Evolutionary conservation across 1,140 invertebrate species (phyloP).

Genomic region (Bilobella aurantiaca): DNA sequence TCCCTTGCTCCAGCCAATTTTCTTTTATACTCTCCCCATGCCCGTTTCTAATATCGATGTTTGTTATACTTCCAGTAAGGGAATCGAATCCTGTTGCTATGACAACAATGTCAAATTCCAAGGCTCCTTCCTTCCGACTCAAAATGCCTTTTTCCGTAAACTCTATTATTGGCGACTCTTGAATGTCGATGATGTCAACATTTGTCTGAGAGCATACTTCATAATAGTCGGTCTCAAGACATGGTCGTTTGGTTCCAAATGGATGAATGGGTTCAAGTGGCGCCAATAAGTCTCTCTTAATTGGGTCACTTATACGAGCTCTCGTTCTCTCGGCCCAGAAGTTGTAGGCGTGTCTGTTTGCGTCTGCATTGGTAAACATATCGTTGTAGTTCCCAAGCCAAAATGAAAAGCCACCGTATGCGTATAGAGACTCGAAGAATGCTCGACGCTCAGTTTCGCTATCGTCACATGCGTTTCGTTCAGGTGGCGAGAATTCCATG

Average conservation of each 20-base stretch:
- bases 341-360: background rate
- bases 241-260: slow-evolving; percentile 10
- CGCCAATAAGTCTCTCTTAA: background rate
- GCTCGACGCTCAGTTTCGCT: background rate
- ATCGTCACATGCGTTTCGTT: background rate
- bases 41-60: slow-evolving; percentile 12
- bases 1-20: background rate
- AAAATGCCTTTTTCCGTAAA: slow-evolving; percentile 2
- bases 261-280: background rate
- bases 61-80: background rate
- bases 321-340: slow-evolving; percentile 3
- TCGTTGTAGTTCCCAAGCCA: background rate
- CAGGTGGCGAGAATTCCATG: background rate
- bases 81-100: slow-evolving; percentile 14
- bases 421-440: background rate
- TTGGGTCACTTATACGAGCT: slow-evolving; percentile 1
- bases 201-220: slow-evolving; percentile 15
- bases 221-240: slow-evolving; percentile 13
- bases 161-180: slow-evolving; percentile 12
- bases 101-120: slow-evolving; percentile 5
- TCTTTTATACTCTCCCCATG: background rate
- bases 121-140: background rate
- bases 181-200: slow-evolving; percentile 16
- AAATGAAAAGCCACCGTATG: background rate
- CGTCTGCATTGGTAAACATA: background rate